Conservation (phyloP, 2,113 vertebrate species). For the Gasterosteus aculeatus region DNA sequence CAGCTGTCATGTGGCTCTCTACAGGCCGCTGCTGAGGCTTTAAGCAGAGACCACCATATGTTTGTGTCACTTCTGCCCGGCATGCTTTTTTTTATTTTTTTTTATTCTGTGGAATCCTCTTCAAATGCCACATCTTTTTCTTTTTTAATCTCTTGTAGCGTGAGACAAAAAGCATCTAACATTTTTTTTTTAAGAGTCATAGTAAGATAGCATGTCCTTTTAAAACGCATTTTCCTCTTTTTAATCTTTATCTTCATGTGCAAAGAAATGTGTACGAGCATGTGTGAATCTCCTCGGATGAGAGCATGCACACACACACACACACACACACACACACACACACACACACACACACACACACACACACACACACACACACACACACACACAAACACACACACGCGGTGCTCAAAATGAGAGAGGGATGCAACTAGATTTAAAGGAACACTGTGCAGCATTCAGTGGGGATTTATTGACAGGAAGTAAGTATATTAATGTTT, state of each 20-base stretch:
- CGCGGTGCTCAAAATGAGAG: conserved; percentile 62
- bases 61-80: conserved; percentile 4
- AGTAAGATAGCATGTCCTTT: background rate
- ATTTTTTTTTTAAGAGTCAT: background rate
- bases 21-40: conserved; percentile 57
- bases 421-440: conserved; percentile 78
- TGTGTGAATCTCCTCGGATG: conserved; percentile 48
- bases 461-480: background rate
- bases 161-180: background rate
- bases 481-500: background rate
- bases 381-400: conserved; percentile 6
- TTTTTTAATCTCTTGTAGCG: background rate
- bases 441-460: background rate
- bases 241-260: conserved; percentile 5
- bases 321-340: background rate
- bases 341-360: conserved; percentile 6
- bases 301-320: conserved; percentile 7
- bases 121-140: conserved; percentile 4
- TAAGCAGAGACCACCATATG: conserved; percentile 48
- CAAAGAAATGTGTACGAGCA: conserved; percentile 12
- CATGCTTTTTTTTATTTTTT: conserved; percentile 32
- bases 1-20: conserved; percentile 56
- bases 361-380: conserved; percentile 5
- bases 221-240: background rate
- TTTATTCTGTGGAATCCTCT: conserved; percentile 1